These are phyloP conservation scores for Dryobates pubescens DNA, from an alignment of 2,797 vertebrate species.

Conservation along the genomic window DNA sequence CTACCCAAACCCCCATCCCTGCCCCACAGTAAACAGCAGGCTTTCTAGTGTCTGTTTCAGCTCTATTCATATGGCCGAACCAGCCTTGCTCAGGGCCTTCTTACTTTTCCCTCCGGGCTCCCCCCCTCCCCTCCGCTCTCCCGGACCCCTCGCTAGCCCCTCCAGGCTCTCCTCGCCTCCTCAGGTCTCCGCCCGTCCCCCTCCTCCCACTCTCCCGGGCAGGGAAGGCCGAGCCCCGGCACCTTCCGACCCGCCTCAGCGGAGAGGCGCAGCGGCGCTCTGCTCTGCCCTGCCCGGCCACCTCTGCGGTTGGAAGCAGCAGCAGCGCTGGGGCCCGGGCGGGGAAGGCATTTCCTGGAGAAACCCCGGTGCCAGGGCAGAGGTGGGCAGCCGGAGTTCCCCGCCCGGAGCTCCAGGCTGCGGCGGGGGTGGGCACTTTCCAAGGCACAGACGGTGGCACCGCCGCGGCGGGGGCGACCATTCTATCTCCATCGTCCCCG, in stretches of 20 bases:
- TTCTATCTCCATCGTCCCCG: background rate
- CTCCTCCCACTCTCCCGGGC: no score
- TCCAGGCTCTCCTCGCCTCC: background rate
- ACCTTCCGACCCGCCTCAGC: background rate
- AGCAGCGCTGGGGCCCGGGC: background rate
- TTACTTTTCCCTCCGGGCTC: background rate
- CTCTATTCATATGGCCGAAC: fast-evolving
- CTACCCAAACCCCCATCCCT: fast-evolving
- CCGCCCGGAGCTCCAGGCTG: background rate
- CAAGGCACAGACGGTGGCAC: background rate
- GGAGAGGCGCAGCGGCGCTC: background rate
- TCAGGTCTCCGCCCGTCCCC: no score
- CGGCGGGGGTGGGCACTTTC: background rate
- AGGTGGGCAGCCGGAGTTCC: background rate
- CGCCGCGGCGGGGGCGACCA: background rate
- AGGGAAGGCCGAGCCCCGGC: no score
- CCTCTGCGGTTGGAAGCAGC: background rate
- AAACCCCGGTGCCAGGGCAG: background rate
- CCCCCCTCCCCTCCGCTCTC: background rate
- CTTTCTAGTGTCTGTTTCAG: background rate
- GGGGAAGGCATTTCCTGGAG: background rate
- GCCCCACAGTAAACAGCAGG: fast-evolving
- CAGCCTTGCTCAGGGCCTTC: fast-evolving
- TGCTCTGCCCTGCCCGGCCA: background rate
- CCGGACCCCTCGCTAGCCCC: background rate